Evolutionary conservation across 2,888 invertebrate species (phyloP).

Genomic region (Drosophila neotestacea): DNA sequence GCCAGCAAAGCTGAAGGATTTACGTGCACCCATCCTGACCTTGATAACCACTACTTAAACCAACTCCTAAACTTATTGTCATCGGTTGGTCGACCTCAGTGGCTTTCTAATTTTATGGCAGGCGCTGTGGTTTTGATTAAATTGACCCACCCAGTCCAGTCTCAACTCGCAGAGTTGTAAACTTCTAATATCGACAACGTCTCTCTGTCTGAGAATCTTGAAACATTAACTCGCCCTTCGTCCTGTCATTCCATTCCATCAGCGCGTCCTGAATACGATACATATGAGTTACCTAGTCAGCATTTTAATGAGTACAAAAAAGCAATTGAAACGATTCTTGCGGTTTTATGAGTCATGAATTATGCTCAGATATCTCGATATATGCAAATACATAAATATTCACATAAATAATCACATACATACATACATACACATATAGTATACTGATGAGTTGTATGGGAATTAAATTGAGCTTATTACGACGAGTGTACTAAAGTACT

Average conservation of each 20-base stretch:
- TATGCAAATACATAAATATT: conserved; percentile 20
- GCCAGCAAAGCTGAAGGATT: conserved; percentile 53
- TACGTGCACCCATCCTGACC: conserved; percentile 25
- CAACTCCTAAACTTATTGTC: conserved; percentile 27
- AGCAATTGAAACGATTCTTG: conserved; percentile 30
- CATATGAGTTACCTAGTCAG: conserved; percentile 17
- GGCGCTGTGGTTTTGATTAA: conserved; percentile 46
- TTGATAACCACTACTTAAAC: neutral
- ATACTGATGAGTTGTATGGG: conserved; percentile 4
- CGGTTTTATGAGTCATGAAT: conserved; percentile 42
- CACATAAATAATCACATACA: conserved; percentile 6
- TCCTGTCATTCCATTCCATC: neutral
- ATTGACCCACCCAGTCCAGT: conserved; percentile 16
- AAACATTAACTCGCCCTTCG: neutral
- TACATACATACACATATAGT: neutral
- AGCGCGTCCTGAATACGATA: neutral
- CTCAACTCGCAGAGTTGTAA: conserved; percentile 23
- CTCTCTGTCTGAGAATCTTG: conserved; percentile 5
- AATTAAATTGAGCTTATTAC: conserved; percentile 21
- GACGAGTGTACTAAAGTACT: neutral
- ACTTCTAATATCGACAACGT: conserved; percentile 23
- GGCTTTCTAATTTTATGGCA: conserved; percentile 48
- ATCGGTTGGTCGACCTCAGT: conserved; percentile 23
- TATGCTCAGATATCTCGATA: conserved; percentile 7
- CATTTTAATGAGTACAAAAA: conserved; percentile 33